Percentiles rank a stretch among this genome's conserved stretches.
phyloP scores from a whole-genome alignment of 2,113 vertebrate species.

The Himantopus leucocephalus region DNA sequence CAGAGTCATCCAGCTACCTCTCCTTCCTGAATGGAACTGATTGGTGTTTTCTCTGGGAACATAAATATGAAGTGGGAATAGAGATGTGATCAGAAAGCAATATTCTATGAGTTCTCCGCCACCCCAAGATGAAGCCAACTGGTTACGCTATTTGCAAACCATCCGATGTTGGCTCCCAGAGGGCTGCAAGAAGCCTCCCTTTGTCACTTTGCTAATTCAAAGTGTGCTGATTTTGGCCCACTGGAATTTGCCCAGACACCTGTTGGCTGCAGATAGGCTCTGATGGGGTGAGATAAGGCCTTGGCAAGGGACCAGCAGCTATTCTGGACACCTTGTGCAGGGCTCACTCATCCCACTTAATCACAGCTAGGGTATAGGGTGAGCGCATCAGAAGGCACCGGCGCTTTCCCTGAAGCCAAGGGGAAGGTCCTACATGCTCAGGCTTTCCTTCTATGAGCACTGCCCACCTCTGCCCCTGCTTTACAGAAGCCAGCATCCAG shows the following conservation, averaged over 20 bases:
- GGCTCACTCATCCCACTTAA: conserved; percentile 15
- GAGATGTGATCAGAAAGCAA: neutral
- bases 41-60: neutral
- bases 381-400: neutral
- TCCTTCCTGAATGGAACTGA: neutral
- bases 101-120: neutral
- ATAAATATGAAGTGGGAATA: neutral
- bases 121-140: neutral
- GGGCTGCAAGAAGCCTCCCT: neutral
- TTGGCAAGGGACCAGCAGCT: neutral
- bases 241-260: conserved; percentile 22
- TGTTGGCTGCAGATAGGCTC: conserved; percentile 1
- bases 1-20: neutral
- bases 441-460: neutral
- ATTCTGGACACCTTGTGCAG: neutral
- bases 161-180: neutral
- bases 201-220: conserved; percentile 22
- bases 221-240: neutral
- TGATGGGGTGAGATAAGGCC: neutral
- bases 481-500: neutral
- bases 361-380: neutral
- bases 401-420: neutral
- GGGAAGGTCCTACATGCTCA: neutral
- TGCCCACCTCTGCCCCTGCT: neutral
- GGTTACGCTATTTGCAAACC: neutral